Evolutionary conservation across 2,888 invertebrate species (phyloP).

Genomic region (Lithosia quadra): DNA sequence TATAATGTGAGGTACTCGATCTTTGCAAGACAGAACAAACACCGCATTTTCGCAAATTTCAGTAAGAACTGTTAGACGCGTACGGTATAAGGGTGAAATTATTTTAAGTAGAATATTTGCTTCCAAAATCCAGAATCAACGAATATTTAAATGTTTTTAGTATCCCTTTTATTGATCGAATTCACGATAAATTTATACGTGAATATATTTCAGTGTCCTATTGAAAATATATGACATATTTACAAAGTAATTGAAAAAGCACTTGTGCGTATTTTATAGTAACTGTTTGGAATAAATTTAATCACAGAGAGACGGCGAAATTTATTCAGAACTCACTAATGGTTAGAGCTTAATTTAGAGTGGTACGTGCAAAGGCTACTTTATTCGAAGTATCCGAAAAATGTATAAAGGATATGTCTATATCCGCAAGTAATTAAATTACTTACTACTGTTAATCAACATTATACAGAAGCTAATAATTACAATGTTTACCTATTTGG

Average conservation of each 20-base stretch:
- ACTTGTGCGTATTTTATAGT: slow-evolving; percentile 53
- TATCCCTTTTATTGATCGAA: slow-evolving; percentile 67
- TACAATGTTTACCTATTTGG: neutral
- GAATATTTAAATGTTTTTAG: slow-evolving; percentile 84
- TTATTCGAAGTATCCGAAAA: neutral
- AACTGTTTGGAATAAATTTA: slow-evolving; percentile 39
- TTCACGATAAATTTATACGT: slow-evolving; percentile 57
- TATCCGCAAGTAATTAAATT: neutral
- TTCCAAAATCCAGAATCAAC: slow-evolving; percentile 82
- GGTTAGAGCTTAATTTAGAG: slow-evolving; percentile 2
- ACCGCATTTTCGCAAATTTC: slow-evolving; percentile 50
- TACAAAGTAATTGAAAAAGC: slow-evolving; percentile 47
- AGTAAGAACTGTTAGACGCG: slow-evolving; percentile 36
- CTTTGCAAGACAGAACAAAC: slow-evolving; percentile 39
- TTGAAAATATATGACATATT: slow-evolving; percentile 40
- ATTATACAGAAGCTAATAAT: neutral
- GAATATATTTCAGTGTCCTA: slow-evolving; percentile 38
- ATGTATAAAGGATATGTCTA: neutral
- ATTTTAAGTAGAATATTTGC: slow-evolving; percentile 74
- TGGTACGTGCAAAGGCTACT: slow-evolving; percentile 4
- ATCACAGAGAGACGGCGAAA: slow-evolving; percentile 24
- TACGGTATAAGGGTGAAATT: slow-evolving; percentile 59
- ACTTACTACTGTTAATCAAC: neutral
- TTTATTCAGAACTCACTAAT: neutral
- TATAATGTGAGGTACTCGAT: slow-evolving; percentile 39